Conservation (phyloP, 2,113 vertebrate species). For the Brevimyrus niger region DNA sequence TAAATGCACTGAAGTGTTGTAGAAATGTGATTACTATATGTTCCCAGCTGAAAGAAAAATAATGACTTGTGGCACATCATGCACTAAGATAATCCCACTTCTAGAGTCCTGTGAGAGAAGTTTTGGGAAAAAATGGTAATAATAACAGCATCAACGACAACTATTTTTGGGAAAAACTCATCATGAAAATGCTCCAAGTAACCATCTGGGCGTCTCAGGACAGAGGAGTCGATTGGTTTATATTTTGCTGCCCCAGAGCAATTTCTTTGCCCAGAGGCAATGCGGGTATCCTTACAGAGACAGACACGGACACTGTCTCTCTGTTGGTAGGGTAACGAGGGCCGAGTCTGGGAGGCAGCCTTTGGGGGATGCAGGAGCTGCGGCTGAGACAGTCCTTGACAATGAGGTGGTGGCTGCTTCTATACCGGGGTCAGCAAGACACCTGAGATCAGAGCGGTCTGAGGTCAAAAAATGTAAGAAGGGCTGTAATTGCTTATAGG, state of each 20-base stretch:
- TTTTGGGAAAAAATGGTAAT: background rate
- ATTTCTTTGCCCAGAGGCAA: background rate
- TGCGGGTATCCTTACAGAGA: background rate
- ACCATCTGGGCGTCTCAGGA: background rate
- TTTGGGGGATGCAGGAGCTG: background rate
- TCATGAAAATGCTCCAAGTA: background rate
- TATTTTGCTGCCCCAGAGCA: background rate
- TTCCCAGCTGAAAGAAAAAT: slow-evolving; percentile 31
- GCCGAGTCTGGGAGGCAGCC: background rate
- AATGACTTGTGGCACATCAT: slow-evolving; percentile 21
- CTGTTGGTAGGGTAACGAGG: background rate
- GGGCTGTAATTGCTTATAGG: background rate
- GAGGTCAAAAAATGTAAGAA: background rate
- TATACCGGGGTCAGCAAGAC: background rate
- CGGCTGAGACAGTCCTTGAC: background rate
- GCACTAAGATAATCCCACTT: background rate
- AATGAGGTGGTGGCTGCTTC: background rate
- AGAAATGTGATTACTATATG: slow-evolving; percentile 17
- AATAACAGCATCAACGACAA: background rate
- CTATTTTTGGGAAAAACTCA: slow-evolving; percentile 12
- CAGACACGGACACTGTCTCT: background rate
- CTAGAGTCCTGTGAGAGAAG: background rate
- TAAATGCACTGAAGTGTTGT: background rate
- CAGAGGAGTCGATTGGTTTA: background rate
- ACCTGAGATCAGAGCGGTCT: background rate